Conservation (phyloP, 2,113 vertebrate species). For the Procavia capensis region DNA sequence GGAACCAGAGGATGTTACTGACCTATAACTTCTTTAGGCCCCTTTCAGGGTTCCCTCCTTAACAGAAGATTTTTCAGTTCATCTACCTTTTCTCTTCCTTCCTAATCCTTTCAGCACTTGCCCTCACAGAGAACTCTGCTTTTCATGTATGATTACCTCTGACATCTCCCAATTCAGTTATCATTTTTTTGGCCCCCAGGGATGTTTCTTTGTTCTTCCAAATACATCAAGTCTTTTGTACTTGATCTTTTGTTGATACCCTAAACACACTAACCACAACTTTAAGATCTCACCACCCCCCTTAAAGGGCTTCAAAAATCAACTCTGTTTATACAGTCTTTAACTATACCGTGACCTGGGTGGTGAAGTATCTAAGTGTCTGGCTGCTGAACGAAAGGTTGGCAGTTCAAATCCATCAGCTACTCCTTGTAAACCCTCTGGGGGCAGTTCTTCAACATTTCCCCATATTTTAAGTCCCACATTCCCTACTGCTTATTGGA, state of each 20-base stretch:
- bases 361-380: too few relatives aligned
- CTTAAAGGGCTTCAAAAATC: background rate
- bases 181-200: background rate
- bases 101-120: background rate
- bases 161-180: background rate
- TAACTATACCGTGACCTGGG: background rate
- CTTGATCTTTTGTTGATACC: background rate
- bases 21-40: background rate
- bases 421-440: too few relatives aligned
- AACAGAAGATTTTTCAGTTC: background rate
- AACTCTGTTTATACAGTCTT: background rate
- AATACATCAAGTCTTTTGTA: background rate
- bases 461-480: background rate
- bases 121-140: background rate
- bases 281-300: background rate
- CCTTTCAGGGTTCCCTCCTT: background rate
- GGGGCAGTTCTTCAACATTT: background rate
- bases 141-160: background rate
- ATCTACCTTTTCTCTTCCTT: background rate
- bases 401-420: too few relatives aligned
- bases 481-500: background rate
- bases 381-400: too few relatives aligned
- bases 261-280: background rate
- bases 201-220: background rate
- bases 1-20: background rate